Evolutionary conservation across 2,797 vertebrate species (phyloP), one percentile per base, ranked within the genome.

Genomic region (Enteromius viviparus): DNA sequence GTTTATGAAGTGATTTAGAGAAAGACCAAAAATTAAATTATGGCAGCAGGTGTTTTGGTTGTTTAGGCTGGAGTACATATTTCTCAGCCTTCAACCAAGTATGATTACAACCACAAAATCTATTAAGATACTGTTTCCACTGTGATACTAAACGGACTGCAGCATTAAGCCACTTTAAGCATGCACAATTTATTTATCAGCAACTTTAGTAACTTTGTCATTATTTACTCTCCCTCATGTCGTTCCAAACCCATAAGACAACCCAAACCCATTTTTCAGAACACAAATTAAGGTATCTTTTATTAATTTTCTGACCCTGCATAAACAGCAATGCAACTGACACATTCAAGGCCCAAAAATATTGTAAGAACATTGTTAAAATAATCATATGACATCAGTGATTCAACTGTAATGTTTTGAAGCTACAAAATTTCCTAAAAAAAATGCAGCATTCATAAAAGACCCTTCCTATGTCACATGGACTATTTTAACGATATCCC

Each of bases 1-100:
- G 80, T 74, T 81, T 65, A 74, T 65, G 15, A n/a, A 75, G 69
- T 65, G 62, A 76, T 82, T 75, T 86, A 53, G 60, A 75, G 23
- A 5, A 1, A 74, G 14, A 21, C 14, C 58, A 64, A 40, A 66
- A 37, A 68, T 76, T 34, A 66, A 47, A 55, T 34, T 82, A 53
- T 45, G 11, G 34, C 42, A n/a, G 71, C 71, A 82, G 71, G 32
- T 75, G 45, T 74, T 81, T 65, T 32, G 9, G 42, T 65, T 75
- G 45, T 82, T 75, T 23, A 53, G 45, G 80, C n/a, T 60, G 65
- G 32, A 21, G 17, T 68, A 53, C 23, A 32, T 17, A 53, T 68
- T 68, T 76, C 11, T 42, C 49, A 53, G 65, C 5, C 47, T 65
- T 65, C 10, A 49, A 55, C 47, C 34, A 29, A 11, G 17, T 23